A percentile compares a stretch with the other conserved stretches of the same genome.
phyloP scores from a whole-genome alignment of 2,888 invertebrate species.

The Galeopsomyia nigrocyanea region DNA sequence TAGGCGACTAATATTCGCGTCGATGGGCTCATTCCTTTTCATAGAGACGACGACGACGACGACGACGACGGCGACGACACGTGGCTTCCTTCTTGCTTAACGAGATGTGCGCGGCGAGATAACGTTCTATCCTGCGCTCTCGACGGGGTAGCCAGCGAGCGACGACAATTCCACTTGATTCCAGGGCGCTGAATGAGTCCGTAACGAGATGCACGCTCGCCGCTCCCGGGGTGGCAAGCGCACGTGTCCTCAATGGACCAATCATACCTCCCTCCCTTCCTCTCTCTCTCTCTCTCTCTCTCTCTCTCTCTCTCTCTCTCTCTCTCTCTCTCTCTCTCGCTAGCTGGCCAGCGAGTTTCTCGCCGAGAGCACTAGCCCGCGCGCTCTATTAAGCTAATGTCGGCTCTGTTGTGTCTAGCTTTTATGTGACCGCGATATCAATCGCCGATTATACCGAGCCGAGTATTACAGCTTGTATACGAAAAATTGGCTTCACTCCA shows the following conservation, averaged over 20 bases:
- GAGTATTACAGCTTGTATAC: no score
- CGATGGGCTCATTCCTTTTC: not conserved
- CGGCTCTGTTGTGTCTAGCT: constrained; percentile 45
- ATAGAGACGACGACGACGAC: no score
- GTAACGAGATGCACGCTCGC: constrained; percentile 67
- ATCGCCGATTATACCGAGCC: no score
- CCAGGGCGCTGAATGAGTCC: constrained; percentile 65
- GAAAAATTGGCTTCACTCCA: no score
- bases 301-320: constrained; percentile 53
- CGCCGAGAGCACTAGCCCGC: no score
- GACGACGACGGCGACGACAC: no score
- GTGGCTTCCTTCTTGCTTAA: no score
- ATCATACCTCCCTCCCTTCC: constrained; percentile 67
- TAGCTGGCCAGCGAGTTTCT: no score
- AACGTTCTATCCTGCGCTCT: not conserved
- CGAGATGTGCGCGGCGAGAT: no score
- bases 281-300: not conserved
- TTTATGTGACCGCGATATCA: no score
- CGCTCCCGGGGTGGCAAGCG: constrained; percentile 57
- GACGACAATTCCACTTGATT: constrained; percentile 68
- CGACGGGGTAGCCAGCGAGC: constrained; percentile 3
- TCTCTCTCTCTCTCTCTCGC: constrained; percentile 54
- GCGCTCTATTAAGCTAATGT: constrained; percentile 42
- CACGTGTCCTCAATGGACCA: constrained; percentile 68
- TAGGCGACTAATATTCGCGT: constrained; percentile 13